Conservation (phyloP, 2,888 invertebrate species). For the Nipponacmea schrenckii region DNA sequence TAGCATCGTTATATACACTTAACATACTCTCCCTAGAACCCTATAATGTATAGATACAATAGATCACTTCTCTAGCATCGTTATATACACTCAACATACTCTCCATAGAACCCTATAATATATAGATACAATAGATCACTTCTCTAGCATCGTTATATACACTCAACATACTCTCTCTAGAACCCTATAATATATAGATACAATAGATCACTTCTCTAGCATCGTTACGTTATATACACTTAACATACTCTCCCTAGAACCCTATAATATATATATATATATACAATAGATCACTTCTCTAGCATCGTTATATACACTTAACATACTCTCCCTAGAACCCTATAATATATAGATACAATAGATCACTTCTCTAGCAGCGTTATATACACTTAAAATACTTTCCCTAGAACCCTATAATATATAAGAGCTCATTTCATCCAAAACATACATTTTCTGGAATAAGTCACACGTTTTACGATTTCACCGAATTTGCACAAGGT, state of each 20-base stretch:
- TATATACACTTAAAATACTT: no score
- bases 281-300: slow-evolving; percentile 88
- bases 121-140: slow-evolving; percentile 79
- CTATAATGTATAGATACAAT: slow-evolving; percentile 38
- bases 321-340: slow-evolving; percentile 84
- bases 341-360: no score
- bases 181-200: slow-evolving; percentile 67
- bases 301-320: slow-evolving; percentile 93
- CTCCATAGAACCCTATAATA: no score
- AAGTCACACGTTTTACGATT: no score
- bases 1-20: slow-evolving; percentile 94
- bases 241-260: slow-evolving; percentile 85
- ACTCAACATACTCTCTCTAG: slow-evolving; percentile 90
- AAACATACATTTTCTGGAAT: no score
- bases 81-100: no score
- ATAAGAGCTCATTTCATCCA: no score
- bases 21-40: slow-evolving; percentile 85
- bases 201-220: slow-evolving; percentile 91
- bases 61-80: no score
- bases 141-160: slow-evolving; percentile 95
- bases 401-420: no score
- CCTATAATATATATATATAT: slow-evolving; percentile 60
- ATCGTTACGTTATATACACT: slow-evolving; percentile 94
- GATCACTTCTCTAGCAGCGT: no score
- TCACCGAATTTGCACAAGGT: no score